Evolutionary conservation across 2,888 invertebrate species (phyloP).

Genomic region (Tolmerus cingulatus): DNA sequence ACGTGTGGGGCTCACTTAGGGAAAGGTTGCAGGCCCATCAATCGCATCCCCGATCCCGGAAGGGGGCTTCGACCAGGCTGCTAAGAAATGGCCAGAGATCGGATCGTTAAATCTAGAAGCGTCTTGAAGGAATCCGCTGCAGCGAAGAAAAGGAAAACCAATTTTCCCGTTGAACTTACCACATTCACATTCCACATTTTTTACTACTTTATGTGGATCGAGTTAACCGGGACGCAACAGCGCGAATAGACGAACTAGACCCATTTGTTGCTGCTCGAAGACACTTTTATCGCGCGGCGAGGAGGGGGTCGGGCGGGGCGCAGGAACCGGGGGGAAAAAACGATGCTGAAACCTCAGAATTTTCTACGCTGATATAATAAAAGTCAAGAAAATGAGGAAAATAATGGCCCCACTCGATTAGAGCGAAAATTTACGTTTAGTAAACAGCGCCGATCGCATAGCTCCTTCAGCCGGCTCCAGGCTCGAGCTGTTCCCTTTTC

Average conservation of each 20-base stretch:
- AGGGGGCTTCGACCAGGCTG: not conserved
- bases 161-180: not conserved
- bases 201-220: not conserved
- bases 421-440: not conserved
- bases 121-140: not conserved
- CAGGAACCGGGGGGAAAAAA: not conserved
- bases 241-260: not conserved
- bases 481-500: not conserved
- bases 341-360: slow-evolving; percentile 8
- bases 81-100: not conserved
- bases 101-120: not conserved
- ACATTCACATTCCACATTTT: not conserved
- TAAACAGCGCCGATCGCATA: not conserved
- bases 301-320: not conserved
- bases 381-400: slow-evolving; percentile 24
- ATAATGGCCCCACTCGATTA: not conserved
- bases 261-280: not conserved
- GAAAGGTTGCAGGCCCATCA: not conserved
- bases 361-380: slow-evolving; percentile 13
- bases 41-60: not conserved
- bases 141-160: not conserved
- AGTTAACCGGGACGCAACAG: not conserved
- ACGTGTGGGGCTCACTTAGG: not conserved
- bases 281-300: not conserved
- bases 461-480: not conserved